Evolutionary conservation across 2,888 invertebrate genomes (phyloP).

Genomic region (Mythimna lalbum): DNA sequence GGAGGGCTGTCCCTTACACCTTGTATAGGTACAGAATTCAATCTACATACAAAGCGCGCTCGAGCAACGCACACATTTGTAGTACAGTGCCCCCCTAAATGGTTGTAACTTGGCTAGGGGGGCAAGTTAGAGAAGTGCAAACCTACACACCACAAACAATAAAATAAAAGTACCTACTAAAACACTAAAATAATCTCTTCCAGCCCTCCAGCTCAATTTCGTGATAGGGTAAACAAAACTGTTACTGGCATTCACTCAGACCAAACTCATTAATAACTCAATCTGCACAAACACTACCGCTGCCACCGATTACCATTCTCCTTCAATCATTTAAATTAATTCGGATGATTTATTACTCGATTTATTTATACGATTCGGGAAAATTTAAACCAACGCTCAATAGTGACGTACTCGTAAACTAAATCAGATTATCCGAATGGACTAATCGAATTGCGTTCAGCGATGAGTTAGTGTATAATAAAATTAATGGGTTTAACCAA

Average conservation of each 20-base stretch:
- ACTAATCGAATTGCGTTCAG: constrained; percentile 24
- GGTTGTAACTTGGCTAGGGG: too few species aligned
- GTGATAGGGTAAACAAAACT: neutral
- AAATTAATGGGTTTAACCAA: neutral
- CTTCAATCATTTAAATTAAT: constrained; percentile 31
- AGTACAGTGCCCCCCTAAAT: too few species aligned
- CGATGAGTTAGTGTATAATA: constrained; percentile 23
- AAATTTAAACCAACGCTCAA: constrained; percentile 6
- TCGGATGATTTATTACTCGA: constrained; percentile 31
- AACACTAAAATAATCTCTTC: neutral
- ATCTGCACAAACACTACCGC: constrained; percentile 37
- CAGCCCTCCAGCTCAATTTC: neutral
- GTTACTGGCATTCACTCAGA: constrained; percentile 56
- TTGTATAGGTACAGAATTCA: too few species aligned
- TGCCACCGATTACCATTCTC: constrained; percentile 23
- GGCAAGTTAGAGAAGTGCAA: too few species aligned
- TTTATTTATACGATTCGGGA: constrained; percentile 32
- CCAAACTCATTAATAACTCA: constrained; percentile 41
- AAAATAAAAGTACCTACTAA: too few species aligned
- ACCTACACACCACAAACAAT: too few species aligned
- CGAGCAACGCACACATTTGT: too few species aligned
- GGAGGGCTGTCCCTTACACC: too few species aligned
- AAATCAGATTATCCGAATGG: constrained; percentile 13
- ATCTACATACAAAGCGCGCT: too few species aligned
- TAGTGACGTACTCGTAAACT: constrained; percentile 36